phyloP scores from a whole-genome alignment of 1,140 invertebrate genomes.

The Wasmannia auropunctata region DNA sequence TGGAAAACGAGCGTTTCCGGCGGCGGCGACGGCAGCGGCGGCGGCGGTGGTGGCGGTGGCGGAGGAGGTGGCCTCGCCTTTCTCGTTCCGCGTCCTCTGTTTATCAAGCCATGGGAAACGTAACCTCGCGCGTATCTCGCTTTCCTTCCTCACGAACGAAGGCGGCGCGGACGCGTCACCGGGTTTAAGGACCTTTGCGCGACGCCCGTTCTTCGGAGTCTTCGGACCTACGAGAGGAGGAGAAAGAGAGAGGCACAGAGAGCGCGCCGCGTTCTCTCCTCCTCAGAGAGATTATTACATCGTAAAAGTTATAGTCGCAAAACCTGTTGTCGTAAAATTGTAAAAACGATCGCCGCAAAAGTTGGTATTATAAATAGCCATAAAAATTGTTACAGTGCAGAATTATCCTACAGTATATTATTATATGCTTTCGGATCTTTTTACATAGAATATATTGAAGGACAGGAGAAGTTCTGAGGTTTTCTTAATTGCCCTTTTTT shows the following conservation, averaged over 20 bases:
- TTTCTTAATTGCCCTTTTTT: neutral
- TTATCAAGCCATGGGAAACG: slow-evolving; percentile 57
- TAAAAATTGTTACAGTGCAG: neutral
- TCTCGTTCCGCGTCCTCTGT: slow-evolving; percentile 55
- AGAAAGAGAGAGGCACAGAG: neutral
- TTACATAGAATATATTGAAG: neutral
- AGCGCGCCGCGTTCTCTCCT: no score
- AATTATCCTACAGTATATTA: no score
- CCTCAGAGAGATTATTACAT: neutral
- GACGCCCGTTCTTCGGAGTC: neutral
- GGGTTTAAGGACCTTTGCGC: slow-evolving; percentile 32
- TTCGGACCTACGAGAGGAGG: neutral
- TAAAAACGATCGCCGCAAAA: neutral
- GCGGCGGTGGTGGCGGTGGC: neutral
- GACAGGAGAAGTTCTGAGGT: neutral
- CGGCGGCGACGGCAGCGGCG: neutral
- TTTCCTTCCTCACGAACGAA: slow-evolving; percentile 40
- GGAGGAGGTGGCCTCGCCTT: slow-evolving; percentile 45
- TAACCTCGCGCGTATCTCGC: slow-evolving; percentile 44
- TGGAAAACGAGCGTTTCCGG: slow-evolving; percentile 58
- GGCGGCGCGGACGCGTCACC: slow-evolving; percentile 15
- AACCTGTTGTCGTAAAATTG: neutral
- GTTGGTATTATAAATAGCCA: neutral
- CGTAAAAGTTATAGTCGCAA: neutral
- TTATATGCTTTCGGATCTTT: neutral